These are phyloP conservation scores for Pitta sordida DNA, from an alignment of 2,113 vertebrate species.

Conservation along the genomic window DNA sequence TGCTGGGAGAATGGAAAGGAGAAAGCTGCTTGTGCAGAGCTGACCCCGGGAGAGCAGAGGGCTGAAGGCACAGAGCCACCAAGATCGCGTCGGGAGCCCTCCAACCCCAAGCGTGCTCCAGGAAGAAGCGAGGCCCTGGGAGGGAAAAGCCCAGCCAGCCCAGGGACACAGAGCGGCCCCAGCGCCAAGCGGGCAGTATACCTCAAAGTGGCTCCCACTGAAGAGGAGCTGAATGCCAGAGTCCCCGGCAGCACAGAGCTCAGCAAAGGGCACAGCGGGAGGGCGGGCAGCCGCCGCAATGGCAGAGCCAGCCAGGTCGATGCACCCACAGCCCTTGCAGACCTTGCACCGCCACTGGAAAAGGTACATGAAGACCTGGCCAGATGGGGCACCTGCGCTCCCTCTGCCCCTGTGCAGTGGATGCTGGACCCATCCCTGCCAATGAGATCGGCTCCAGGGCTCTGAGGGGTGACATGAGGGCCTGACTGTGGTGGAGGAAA, in stretches of 20 bases:
- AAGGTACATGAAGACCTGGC: constrained; percentile 4
- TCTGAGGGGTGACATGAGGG: background rate
- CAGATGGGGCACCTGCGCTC: background rate
- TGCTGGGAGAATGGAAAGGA: constrained; percentile 80
- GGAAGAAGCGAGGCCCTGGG: constrained; percentile 70
- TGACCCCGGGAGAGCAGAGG: constrained; percentile 37
- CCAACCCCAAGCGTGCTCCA: constrained; percentile 78
- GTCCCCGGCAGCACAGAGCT: constrained; percentile 17
- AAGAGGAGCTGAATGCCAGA: constrained; percentile 52
- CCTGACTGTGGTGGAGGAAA: background rate
- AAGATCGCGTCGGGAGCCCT: constrained; percentile 73
- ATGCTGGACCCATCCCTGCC: background rate
- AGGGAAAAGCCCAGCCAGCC: constrained; percentile 58
- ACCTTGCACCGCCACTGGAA: background rate
- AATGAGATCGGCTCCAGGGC: accelerated
- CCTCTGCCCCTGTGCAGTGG: background rate
- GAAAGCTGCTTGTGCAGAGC: constrained; percentile 12
- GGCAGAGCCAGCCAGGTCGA: constrained; percentile 43
- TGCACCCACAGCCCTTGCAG: background rate
- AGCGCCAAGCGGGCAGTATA: constrained; percentile 72
- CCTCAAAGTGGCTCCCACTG: constrained; percentile 54
- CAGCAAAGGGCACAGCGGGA: background rate
- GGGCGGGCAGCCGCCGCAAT: background rate
- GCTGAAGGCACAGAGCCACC: constrained; percentile 50
- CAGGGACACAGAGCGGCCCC: constrained; percentile 67